phyloP scores from a whole-genome alignment of 2,888 invertebrate species.

The Formica aserva region DNA sequence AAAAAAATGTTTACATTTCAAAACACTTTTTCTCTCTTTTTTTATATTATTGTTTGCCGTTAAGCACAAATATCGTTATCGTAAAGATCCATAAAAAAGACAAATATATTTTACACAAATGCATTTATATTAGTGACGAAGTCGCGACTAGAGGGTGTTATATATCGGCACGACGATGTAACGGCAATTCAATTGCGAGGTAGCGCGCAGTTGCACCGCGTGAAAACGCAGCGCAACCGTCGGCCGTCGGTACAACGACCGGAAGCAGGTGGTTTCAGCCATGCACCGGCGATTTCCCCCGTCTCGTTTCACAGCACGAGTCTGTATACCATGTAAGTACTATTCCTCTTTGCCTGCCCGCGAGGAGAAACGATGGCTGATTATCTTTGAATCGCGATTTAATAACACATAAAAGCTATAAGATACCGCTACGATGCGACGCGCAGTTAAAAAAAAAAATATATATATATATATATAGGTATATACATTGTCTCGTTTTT shows the following conservation, averaged over 20 bases:
- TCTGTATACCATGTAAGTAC: slow-evolving; percentile 9
- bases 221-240: slow-evolving; percentile 60
- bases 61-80: too few relatives aligned
- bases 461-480: neutral
- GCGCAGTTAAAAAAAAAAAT: neutral
- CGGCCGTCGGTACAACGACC: slow-evolving; percentile 69
- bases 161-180: neutral
- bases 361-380: slow-evolving; percentile 58
- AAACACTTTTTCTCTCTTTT: too few relatives aligned
- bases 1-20: too few relatives aligned
- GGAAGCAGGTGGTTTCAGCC: slow-evolving; percentile 84
- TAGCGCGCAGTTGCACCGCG: slow-evolving; percentile 61
- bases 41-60: too few relatives aligned
- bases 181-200: slow-evolving; percentile 7
- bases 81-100: neutral
- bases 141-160: neutral
- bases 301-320: slow-evolving; percentile 69
- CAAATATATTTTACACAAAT: neutral
- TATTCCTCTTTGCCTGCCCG: slow-evolving; percentile 30
- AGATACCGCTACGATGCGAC: slow-evolving; percentile 21
- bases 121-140: neutral
- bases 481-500: neutral
- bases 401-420: slow-evolving; percentile 26
- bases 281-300: slow-evolving; percentile 80
- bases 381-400: slow-evolving; percentile 57